Base-by-base conservation (phyloP, 2,113 vertebrate species). In the Cervus canadensis region DNA sequence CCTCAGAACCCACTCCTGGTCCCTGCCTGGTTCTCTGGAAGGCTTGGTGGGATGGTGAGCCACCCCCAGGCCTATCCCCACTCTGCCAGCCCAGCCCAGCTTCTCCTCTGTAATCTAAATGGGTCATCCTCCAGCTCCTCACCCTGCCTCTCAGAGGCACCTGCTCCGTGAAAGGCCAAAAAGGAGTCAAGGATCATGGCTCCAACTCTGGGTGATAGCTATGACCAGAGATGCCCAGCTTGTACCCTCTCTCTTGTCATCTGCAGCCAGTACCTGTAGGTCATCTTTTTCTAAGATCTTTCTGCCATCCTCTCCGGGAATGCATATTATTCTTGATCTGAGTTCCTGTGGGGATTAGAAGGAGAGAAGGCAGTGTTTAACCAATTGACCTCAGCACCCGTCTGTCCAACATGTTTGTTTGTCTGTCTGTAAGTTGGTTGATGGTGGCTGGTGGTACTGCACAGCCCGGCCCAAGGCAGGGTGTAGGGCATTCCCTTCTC, bases 121-220 rank as follows among this genome's bases (percentile, higher is more conserved):
- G 96, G 97, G 97, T 95, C 96, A 98, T 96, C 95, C 79, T 94
- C 57, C 64, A 78, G 78, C 57, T 94, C 79, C 89, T 95, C 76
- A 82, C 45, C 91, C 92, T 33, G 1, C 95, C 96, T 97, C 43
- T 94, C 81, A 87, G 74, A 85, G 33, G 64, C 94, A 91, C 90
- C 94, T 96, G 94, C 71, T 91, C 89, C 3, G 0, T 21, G 45
- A 97, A 97, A 93, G 83, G 78, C 89, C 78, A 59, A 57, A 64
- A 82, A 94, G 23, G 59, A 95, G 87, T 95, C 88, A 83, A 81
- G 95, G 57, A 59, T 86, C 56, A 94, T 97, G 95, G 88, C 82
- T 91, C 17, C 25, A 26, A 57, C 54, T 85, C 81, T 7, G 12
- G 89, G 86, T 5, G 5, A 79, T 74, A 89, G 40, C 82, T 74